These are phyloP conservation scores for Syngnathoides biaculeatus DNA, from an alignment of 2,113 vertebrate genomes.

Conservation along the genomic window DNA sequence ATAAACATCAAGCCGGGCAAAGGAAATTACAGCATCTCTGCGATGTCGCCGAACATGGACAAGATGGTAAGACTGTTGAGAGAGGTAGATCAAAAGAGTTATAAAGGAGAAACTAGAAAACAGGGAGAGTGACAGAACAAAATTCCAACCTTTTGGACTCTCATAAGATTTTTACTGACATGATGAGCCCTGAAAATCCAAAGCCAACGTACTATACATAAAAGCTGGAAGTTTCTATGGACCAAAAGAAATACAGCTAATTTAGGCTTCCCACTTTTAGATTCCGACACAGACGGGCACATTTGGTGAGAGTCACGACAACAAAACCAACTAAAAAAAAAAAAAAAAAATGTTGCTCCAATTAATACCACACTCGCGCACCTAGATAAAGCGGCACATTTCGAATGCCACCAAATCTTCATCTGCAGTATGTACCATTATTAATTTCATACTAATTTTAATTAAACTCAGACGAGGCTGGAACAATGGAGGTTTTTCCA, in stretches of 20 bases:
- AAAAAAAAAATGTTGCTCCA: not conserved
- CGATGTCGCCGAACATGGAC: constrained; percentile 96
- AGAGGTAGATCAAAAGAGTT: constrained; percentile 54
- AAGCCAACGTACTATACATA: not conserved
- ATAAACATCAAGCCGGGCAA: constrained; percentile 99
- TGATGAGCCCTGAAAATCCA: constrained; percentile 2
- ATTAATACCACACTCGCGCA: not conserved
- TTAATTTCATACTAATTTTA: constrained; percentile 9
- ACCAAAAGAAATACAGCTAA: not conserved
- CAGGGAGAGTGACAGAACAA: constrained; percentile 16
- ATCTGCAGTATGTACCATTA: not conserved
- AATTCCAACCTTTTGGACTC: constrained; percentile 23
- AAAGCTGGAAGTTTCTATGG: not conserved
- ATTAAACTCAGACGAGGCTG: constrained; percentile 6
- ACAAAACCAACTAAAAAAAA: not conserved
- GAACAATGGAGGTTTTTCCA: constrained; percentile 11
- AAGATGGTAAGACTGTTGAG: constrained; percentile 93
- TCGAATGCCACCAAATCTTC: constrained; percentile 1
- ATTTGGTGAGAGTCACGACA: not conserved
- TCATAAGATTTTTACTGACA: constrained; percentile 3
- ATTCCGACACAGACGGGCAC: not conserved
- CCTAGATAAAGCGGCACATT: constrained; percentile 2
- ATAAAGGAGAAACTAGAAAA: constrained; percentile 31
- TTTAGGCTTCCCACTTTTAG: not conserved
- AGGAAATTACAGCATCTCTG: constrained; percentile 99